Conservation (phyloP, 2,888 invertebrate genomes). For the Criorhina ranunculi region DNA sequence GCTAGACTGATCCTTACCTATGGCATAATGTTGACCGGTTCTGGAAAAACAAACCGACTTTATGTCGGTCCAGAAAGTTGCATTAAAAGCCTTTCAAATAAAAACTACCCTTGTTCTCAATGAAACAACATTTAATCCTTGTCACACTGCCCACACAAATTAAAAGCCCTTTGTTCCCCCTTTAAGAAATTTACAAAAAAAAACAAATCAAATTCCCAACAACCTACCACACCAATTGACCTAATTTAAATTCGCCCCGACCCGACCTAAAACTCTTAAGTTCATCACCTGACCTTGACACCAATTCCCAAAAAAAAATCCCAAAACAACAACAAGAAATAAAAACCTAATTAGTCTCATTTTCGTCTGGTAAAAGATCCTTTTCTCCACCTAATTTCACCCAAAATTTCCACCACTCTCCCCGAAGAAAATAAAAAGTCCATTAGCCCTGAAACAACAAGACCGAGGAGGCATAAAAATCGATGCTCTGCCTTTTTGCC, state of each 20-base stretch:
- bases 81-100: too few species aligned
- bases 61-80: too few species aligned
- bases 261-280: neutral
- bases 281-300: slow-evolving; percentile 63
- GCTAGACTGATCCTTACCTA: too few species aligned
- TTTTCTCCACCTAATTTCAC: slow-evolving; percentile 52
- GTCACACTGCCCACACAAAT: too few species aligned
- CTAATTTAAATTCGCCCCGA: slow-evolving; percentile 26
- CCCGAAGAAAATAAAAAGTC: slow-evolving; percentile 53
- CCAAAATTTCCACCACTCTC: slow-evolving; percentile 32
- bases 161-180: too few species aligned
- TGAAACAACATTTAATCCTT: too few species aligned
- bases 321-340: slow-evolving; percentile 12
- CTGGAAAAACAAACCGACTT: too few species aligned
- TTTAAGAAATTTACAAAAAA: neutral
- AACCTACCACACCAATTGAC: neutral
- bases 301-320: slow-evolving; percentile 33
- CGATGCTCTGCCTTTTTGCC: slow-evolving; percentile 34
- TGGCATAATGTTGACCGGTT: too few species aligned
- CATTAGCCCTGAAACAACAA: slow-evolving; percentile 73
- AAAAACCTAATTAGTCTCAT: slow-evolving; percentile 69
- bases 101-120: too few species aligned
- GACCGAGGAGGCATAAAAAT: slow-evolving; percentile 47
- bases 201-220: too few species aligned
- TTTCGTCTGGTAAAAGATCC: slow-evolving; percentile 67